Base-by-base conservation (phyloP, 2,797 vertebrate species). In the Anomalospiza imberbis region DNA sequence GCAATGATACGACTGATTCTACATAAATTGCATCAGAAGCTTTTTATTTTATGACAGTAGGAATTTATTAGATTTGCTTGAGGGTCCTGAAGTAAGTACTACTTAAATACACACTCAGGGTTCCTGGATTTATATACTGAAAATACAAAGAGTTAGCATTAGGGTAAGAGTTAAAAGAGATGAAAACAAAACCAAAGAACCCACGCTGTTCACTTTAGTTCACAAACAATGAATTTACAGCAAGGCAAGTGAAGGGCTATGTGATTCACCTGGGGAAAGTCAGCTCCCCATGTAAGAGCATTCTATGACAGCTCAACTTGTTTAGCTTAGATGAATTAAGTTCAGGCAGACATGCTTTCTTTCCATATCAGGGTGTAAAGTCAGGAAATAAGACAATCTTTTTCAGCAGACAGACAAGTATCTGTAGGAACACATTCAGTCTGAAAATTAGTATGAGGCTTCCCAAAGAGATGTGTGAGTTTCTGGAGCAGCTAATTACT, bases 161-260 rank as follows among this genome's bases (percentile, higher is more conserved):
- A 55, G 28, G 31, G 9, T 20, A 31, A 60, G 8, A 45, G 36
- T 65, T 72, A 61, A 61, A 73, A 77, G 5, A 40, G 7, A 32
- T 26, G 1, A 44, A n/a, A 45, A 28, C 4, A 20, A 21, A 54
- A 12, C 2, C 3, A 19, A 81, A 20, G 24, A 42, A 4, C 5
- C 12, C n/a, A 38, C 0, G 0, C 19, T 38, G 15, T 5, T 73
- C 19, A 57, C 7, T 14, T 48, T 25, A 28, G 32, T 20, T 40
- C 31, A 67, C 21, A 77, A 36, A 15, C 3, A 58, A 50, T 40
- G 15, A 73, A 74, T 60, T 78, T 14, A 17, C 12, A 71, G 18
- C 17, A 58, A 29, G 45, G 5, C 2, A 17, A 22, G 12, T 13
- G 38, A 60, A 47, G 6, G 13, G 22, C 10, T 78, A 31, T 0